These are phyloP conservation scores for Notoglanidium macrostoma DNA, from an alignment of 2,797 vertebrate genomes.

Conservation along the genomic window DNA sequence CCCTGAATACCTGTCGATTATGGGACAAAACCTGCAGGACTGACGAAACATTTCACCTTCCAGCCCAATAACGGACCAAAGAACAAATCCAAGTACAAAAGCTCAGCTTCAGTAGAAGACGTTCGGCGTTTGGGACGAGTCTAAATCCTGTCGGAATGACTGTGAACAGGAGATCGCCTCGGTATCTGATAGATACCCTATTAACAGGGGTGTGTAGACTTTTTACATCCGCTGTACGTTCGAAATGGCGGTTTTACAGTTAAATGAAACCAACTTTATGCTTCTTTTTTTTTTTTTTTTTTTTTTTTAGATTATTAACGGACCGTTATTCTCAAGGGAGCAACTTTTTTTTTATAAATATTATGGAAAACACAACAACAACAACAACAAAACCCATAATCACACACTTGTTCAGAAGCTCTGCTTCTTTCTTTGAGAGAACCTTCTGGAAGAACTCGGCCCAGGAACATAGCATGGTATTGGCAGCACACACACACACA, in stretches of 20 bases:
- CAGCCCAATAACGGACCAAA: background rate
- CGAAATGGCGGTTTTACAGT: background rate
- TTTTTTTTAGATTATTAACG: background rate
- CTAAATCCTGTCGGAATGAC: background rate
- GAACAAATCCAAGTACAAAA: background rate
- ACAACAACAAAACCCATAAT: background rate
- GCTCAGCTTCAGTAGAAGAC: background rate
- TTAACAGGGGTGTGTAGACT: background rate
- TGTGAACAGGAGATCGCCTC: background rate
- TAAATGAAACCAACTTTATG: background rate
- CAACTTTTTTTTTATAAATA: background rate
- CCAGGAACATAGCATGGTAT: slow-evolving; percentile 41
- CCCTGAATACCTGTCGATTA: background rate
- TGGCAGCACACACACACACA: slow-evolving; percentile 11
- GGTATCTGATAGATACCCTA: too few relatives aligned
- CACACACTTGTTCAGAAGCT: background rate
- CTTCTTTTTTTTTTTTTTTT: background rate
- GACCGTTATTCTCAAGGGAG: background rate
- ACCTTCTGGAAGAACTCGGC: slow-evolving; percentile 30
- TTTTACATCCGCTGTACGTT: background rate
- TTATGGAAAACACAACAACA: too few relatives aligned
- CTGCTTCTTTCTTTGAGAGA: slow-evolving; percentile 1
- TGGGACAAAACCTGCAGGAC: background rate
- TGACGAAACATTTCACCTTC: background rate
- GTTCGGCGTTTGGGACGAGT: background rate